phyloP scores from a whole-genome alignment of 1,140 invertebrate genomes.

The Tetranychus cinnabarinus region DNA sequence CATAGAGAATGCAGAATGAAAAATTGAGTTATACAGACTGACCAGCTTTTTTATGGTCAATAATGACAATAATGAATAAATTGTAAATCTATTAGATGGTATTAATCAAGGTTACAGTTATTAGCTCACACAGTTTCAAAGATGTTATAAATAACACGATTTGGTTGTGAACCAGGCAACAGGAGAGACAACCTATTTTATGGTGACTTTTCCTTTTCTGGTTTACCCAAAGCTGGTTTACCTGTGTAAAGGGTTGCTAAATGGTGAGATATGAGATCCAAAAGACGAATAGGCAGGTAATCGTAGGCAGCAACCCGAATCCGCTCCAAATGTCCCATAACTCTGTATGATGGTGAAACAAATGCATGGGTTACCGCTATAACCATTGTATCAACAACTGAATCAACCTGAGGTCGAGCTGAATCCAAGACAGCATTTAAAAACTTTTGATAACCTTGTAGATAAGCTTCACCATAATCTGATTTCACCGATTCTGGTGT shows the following conservation, averaged over 20 bases:
- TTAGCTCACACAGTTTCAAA: too few relatives aligned
- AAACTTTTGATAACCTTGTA: slow-evolving; percentile 17
- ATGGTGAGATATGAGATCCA: slow-evolving; percentile 7
- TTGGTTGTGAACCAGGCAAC: too few relatives aligned
- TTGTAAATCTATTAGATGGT: too few relatives aligned
- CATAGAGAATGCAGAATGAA: too few relatives aligned
- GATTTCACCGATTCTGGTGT: slow-evolving; percentile 17
- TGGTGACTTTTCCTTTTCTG: not conserved
- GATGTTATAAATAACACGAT: too few relatives aligned
- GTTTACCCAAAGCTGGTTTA: slow-evolving; percentile 1
- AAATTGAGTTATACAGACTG: too few relatives aligned
- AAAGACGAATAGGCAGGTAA: slow-evolving; percentile 6
- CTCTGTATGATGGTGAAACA: slow-evolving; percentile 13
- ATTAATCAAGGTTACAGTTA: too few relatives aligned
- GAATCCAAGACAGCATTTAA: slow-evolving; percentile 8
- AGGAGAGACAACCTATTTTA: too few relatives aligned
- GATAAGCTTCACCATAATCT: slow-evolving; percentile 21
- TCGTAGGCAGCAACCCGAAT: slow-evolving; percentile 8
- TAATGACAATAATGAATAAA: too few relatives aligned
- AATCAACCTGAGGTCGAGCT: slow-evolving; percentile 15
- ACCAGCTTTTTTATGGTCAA: too few relatives aligned
- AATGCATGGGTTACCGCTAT: slow-evolving; percentile 17
- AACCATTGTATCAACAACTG: slow-evolving; percentile 21
- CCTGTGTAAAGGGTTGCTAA: not conserved
- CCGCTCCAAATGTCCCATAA: slow-evolving; percentile 10